Conservation (phyloP, 1,140 invertebrate genomes). For the Cardiocondyla obscurior region DNA sequence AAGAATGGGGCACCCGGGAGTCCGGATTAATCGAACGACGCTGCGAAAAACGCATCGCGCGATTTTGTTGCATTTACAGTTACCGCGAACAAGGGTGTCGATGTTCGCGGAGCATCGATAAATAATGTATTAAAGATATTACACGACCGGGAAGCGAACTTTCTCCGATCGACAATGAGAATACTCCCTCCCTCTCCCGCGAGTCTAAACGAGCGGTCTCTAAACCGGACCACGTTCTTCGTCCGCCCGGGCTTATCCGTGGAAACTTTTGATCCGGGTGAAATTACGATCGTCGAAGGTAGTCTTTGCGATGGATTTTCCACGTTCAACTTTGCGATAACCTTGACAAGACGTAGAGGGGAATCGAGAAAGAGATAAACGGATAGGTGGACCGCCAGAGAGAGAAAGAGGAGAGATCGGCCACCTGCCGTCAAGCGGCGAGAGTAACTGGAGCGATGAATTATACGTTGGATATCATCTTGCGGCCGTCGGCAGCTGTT, state of each 20-base stretch:
- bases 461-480: conserved; percentile 62
- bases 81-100: background rate
- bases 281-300: background rate
- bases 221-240: conserved; percentile 22
- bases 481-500: conserved; percentile 53
- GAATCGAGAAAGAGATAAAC: background rate
- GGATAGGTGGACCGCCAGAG: background rate
- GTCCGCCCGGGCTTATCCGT: background rate
- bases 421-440: conserved; percentile 63
- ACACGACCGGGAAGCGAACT: conserved; percentile 1
- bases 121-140: conserved; percentile 42
- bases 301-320: conserved; percentile 1
- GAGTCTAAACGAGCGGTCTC: background rate
- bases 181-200: background rate
- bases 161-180: conserved; percentile 37
- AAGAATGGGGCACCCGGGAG: too few species aligned
- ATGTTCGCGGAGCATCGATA: background rate
- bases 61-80: background rate
- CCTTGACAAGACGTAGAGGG: conserved; percentile 22
- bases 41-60: background rate
- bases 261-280: conserved; percentile 10
- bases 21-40: too few species aligned
- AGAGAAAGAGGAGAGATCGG: conserved; percentile 37
- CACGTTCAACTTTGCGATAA: conserved; percentile 18
- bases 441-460: conserved; percentile 67